phyloP scores from a whole-genome alignment of 1,140 invertebrate species.

The Caenorhabditis inopinata region DNA sequence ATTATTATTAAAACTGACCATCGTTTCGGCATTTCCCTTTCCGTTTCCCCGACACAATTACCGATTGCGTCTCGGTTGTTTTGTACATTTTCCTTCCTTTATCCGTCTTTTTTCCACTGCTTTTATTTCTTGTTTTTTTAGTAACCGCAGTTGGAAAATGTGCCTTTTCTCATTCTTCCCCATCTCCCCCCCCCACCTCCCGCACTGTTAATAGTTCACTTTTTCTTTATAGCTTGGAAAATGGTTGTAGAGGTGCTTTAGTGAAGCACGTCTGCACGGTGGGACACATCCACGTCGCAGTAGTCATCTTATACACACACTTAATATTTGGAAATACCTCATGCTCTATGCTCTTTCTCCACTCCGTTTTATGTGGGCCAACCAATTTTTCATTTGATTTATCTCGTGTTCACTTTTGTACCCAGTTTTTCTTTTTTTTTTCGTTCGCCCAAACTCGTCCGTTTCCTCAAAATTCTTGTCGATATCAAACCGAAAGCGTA shows the following conservation, averaged over 20 bases:
- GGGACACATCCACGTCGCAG: no score
- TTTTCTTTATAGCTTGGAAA: no score
- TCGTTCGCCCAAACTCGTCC: background rate
- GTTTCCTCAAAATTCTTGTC: background rate
- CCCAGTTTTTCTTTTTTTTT: no score
- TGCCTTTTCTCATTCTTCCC: background rate
- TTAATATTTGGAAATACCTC: background rate
- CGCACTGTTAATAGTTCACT: no score
- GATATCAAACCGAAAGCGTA: background rate
- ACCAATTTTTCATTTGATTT: background rate
- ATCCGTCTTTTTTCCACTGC: background rate
- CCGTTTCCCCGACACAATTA: conserved; percentile 1
- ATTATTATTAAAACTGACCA: background rate
- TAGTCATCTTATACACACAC: background rate
- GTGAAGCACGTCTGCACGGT: background rate
- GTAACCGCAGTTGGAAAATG: background rate
- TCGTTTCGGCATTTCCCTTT: background rate
- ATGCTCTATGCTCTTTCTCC: background rate
- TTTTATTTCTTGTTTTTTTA: background rate
- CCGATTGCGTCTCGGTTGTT: background rate
- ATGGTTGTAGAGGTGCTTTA: conserved; percentile 12
- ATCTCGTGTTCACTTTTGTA: background rate
- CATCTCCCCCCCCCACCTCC: no score
- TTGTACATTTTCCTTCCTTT: background rate
- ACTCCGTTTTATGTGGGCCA: background rate